Evolutionary conservation across 2,888 invertebrate genomes (phyloP).

Genomic region (Andrena praecox): DNA sequence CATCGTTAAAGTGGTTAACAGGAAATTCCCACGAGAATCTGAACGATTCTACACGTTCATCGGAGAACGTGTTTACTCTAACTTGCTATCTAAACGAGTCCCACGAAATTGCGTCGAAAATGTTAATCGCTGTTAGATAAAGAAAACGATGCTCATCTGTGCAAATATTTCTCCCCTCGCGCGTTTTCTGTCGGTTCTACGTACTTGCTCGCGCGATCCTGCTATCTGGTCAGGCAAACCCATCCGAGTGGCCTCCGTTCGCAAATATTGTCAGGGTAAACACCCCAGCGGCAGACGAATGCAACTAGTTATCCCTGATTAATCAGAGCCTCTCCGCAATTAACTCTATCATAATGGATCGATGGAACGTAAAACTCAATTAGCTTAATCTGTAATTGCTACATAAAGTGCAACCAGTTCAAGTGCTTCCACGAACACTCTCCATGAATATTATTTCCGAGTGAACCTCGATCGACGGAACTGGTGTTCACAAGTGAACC

Average conservation of each 20-base stretch:
- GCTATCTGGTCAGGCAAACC: slow-evolving; percentile 17
- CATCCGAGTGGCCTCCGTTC: background rate
- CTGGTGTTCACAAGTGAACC: background rate
- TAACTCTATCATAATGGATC: background rate
- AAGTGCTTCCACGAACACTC: background rate
- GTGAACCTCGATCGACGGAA: background rate
- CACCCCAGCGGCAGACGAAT: background rate
- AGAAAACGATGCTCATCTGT: slow-evolving; percentile 17
- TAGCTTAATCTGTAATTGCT: background rate
- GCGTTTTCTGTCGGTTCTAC: background rate
- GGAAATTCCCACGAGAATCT: background rate
- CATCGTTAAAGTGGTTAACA: background rate
- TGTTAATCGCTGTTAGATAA: slow-evolving; percentile 37
- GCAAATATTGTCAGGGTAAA: slow-evolving; percentile 50
- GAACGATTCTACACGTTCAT: background rate
- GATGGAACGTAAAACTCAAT: background rate
- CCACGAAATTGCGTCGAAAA: background rate
- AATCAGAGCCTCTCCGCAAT: background rate
- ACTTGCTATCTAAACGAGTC: slow-evolving; percentile 6
- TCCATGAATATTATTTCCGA: background rate
- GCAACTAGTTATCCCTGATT: background rate
- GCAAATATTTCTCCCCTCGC: slow-evolving; percentile 34
- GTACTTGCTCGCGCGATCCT: background rate
- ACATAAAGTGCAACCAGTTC: background rate
- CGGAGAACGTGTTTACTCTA: background rate